Evolutionary conservation across 2,113 vertebrate genomes (phyloP), one percentile per base, ranked within the genome.

Genomic region (Aix galericulata): DNA sequence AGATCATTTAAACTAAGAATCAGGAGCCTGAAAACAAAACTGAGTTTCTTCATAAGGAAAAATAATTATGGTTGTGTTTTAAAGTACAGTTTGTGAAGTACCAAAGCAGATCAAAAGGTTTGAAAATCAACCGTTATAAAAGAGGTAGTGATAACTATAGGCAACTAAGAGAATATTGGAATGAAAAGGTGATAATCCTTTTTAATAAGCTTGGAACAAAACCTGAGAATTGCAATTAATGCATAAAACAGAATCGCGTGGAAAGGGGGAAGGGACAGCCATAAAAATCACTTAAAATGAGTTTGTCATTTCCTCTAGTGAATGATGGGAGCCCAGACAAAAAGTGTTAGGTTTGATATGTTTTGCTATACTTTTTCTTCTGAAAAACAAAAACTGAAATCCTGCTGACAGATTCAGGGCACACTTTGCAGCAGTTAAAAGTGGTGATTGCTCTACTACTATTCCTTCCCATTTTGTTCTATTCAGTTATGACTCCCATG

Each of bases 351-450:
- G 93, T 95, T 96, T 97, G 96, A 97, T 97, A 96, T 96, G 85
- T 71, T 96, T 94, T 90, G 95, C 91, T 78, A 74, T 95, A 97
- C 84, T 94, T 86, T 97, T 96, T 93, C 90, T 95, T 95, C 87
- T 73, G 48, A 85, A 95, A 97, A 91, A 93, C 77, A 92, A 85
- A 95, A 97, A 7, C 94, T 92, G 97, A 96, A 98, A 95, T 88
- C 84, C 48, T 94, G 97, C 94, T 97, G 98, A 98, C 98, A 98
- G 97, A 95, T 96, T 97, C 97, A 97, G 96, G 95, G 94, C 97
- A 95, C 96, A 96, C 95, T 95, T 97, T 6, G 50, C 86, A 91
- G 94, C 88, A 89, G 77, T 94, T 96, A 52, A 62, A 96, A 97
- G 96, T 92, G 95, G 91, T 92, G 86, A 95, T 38, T 94, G 91